Evolutionary conservation across 2,888 invertebrate genomes (phyloP).

Genomic region (Seira sanloemensis): DNA sequence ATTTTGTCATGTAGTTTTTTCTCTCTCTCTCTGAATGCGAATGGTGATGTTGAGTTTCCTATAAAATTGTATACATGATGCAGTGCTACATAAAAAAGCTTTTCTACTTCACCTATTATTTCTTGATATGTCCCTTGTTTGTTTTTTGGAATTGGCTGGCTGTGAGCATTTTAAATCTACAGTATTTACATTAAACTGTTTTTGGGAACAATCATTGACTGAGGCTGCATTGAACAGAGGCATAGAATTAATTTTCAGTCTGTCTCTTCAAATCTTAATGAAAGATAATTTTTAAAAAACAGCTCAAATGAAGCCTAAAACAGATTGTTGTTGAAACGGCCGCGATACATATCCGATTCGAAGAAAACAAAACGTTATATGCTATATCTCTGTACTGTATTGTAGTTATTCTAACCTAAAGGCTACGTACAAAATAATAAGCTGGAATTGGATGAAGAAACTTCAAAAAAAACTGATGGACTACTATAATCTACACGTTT

Average conservation of each 20-base stretch:
- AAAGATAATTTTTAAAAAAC: not conserved
- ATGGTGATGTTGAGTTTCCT: no score
- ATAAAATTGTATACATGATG: no score
- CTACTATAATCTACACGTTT: not conserved
- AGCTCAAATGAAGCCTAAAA: not conserved
- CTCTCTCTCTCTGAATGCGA: not conserved
- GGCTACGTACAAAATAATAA: not conserved
- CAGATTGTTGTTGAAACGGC: no score
- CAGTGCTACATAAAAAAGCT: no score
- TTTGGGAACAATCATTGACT: constrained; percentile 65
- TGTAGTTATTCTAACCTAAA: no score
- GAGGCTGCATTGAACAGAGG: constrained; percentile 53
- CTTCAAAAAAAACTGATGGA: not conserved
- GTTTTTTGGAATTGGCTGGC: not conserved
- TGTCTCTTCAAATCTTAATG: constrained; percentile 1
- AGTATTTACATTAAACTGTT: not conserved
- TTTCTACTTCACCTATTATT: no score
- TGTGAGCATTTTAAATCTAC: not conserved
- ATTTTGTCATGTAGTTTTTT: not conserved
- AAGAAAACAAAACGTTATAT: no score
- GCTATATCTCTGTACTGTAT: no score
- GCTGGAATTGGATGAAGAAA: not conserved
- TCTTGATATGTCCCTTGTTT: not conserved
- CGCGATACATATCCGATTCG: not conserved
- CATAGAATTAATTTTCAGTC: constrained; percentile 38